A percentile compares a stretch with the other conserved stretches of the same genome.
Conservation (phyloP, 2,888 invertebrate species). For the Yponomeuta malinellus region DNA sequence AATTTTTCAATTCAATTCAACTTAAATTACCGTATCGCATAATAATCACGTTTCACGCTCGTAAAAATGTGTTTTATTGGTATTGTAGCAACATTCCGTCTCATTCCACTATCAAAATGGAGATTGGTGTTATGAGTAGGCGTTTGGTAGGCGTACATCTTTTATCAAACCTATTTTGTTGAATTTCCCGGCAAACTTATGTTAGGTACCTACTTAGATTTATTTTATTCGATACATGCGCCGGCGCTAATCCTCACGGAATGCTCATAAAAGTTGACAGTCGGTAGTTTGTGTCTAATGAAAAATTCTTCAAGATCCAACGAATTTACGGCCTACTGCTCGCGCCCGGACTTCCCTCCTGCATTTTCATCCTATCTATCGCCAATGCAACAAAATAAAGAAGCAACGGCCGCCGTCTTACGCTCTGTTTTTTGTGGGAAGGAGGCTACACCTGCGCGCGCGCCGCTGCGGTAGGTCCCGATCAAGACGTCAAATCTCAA, state of each 20-base stretch:
- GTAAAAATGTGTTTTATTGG: conserved; percentile 53
- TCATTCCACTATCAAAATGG: conserved; percentile 40
- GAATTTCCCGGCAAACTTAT: conserved; percentile 32
- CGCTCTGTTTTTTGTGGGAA: conserved; percentile 56
- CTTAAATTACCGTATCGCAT: conserved; percentile 52
- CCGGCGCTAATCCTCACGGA: background rate
- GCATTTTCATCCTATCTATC: conserved; percentile 36
- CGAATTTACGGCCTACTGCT: background rate
- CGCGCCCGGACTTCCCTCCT: background rate
- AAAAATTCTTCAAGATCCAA: background rate
- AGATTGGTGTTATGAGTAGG: background rate
- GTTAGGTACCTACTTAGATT: background rate
- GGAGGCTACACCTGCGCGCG: conserved; percentile 64
- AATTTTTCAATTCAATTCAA: conserved; percentile 15
- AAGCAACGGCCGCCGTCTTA: conserved; percentile 61
- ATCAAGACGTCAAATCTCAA: conserved; percentile 75
- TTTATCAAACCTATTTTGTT: conserved; percentile 29
- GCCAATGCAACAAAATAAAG: conserved; percentile 48
- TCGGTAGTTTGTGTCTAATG: background rate
- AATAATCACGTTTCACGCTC: conserved; percentile 51
- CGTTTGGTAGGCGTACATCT: background rate
- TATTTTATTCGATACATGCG: background rate
- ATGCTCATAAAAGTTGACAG: conserved; percentile 1
- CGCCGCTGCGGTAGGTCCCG: conserved; percentile 71
- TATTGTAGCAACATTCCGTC: conserved; percentile 43